phyloP scores from a whole-genome alignment of 2,797 vertebrate species.

The Malurus splendens region DNA sequence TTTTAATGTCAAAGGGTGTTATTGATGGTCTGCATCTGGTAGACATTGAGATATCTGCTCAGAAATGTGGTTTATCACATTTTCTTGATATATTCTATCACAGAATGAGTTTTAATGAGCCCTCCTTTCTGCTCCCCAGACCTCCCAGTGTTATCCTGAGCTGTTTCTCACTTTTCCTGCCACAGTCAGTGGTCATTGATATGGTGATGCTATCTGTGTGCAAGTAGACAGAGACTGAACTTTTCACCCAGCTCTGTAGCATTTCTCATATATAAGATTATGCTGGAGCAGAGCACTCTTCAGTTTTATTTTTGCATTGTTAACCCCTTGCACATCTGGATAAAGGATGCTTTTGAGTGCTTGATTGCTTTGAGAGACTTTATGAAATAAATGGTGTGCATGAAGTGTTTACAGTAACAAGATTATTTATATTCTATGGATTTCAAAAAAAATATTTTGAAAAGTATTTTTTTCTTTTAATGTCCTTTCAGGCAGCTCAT shows the following conservation, averaged over 20 bases:
- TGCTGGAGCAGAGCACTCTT: neutral
- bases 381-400: neutral
- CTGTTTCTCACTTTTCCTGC: neutral
- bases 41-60: neutral
- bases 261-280: neutral
- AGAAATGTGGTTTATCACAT: neutral
- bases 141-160: neutral
- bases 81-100: neutral
- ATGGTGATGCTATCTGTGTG: neutral
- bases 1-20: neutral
- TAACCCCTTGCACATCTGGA: fast-evolving
- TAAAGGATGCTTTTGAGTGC: neutral
- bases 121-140: neutral
- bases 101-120: neutral
- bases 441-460: neutral
- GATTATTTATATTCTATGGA: neutral
- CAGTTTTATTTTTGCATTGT: neutral
- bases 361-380: neutral
- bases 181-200: neutral
- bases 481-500: slow-evolving; percentile 74
- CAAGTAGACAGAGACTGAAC: neutral
- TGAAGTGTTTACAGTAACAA: neutral
- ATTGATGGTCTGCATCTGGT: neutral
- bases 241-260: neutral
- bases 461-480: neutral